Evolutionary conservation across 1,140 invertebrate species (phyloP).

Genomic region (Lerema accius): DNA sequence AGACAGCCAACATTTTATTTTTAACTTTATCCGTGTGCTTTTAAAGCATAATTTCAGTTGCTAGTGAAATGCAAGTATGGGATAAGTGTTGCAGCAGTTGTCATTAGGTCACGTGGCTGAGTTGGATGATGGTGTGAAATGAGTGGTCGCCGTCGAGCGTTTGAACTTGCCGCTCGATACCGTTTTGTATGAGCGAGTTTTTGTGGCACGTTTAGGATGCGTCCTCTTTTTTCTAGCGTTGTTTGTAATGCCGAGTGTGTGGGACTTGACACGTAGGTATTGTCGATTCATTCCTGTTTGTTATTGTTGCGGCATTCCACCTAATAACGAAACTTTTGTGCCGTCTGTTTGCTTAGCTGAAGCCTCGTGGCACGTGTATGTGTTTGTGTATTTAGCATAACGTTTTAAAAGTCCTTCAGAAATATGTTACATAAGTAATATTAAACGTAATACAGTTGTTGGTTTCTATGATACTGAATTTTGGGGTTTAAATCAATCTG

Average conservation of each 20-base stretch:
- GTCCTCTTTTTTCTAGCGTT: slow-evolving; percentile 69
- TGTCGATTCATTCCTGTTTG: slow-evolving; percentile 71
- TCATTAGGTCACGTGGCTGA: slow-evolving; percentile 70
- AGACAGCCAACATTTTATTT: neutral
- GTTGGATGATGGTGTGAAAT: slow-evolving; percentile 72
- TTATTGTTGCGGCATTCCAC: slow-evolving; percentile 62
- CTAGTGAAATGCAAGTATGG: slow-evolving; percentile 29
- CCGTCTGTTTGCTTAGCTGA: slow-evolving; percentile 48
- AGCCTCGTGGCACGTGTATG: neutral
- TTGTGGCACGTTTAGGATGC: slow-evolving; percentile 73
- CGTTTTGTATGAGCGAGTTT: slow-evolving; percentile 68
- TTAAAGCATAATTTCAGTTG: slow-evolving; percentile 45
- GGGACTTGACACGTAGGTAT: slow-evolving; percentile 79
- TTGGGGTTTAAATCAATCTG: no score
- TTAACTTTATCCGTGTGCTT: slow-evolving; percentile 2
- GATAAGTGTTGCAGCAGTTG: slow-evolving; percentile 50
- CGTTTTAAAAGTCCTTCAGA: no score
- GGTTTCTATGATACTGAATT: no score
- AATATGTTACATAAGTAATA: no score
- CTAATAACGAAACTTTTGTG: slow-evolving; percentile 53
- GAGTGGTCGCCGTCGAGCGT: slow-evolving; percentile 55
- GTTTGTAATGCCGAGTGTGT: slow-evolving; percentile 78
- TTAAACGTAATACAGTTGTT: no score
- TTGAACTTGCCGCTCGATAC: slow-evolving; percentile 72
- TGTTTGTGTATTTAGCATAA: neutral